Evolutionary conservation across 1,140 invertebrate species (phyloP).

Genomic region (Magallana gigas): DNA sequence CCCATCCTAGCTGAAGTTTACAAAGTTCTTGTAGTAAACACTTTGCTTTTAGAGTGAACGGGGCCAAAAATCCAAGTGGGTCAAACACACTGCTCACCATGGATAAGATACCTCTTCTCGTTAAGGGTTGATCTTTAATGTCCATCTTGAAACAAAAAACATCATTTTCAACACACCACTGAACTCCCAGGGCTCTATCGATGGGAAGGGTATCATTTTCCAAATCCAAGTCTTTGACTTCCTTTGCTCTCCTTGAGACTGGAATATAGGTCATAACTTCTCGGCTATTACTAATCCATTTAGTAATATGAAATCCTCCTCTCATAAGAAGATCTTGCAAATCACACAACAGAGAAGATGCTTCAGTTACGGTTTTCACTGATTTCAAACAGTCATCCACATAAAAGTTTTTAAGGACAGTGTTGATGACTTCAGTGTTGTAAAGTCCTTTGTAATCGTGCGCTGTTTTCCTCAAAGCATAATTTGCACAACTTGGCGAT

Average conservation of each 20-base stretch:
- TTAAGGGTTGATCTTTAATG: conserved; percentile 33
- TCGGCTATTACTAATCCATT: conserved; percentile 55
- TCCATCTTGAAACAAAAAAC: conserved; percentile 56
- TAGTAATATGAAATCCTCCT: conserved; percentile 56
- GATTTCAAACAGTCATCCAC: conserved; percentile 66
- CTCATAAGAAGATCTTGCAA: neutral
- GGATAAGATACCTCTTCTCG: conserved; percentile 54
- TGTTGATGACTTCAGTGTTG: conserved; percentile 47
- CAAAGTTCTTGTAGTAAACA: conserved; percentile 50
- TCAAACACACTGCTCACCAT: conserved; percentile 56
- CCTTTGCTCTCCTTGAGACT: conserved; percentile 35
- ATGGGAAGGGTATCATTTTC: conserved; percentile 52
- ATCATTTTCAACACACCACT: conserved; percentile 62
- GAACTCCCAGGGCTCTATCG: conserved; percentile 59
- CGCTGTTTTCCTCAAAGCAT: conserved; percentile 42
- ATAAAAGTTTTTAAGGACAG: conserved; percentile 62
- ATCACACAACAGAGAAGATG: conserved; percentile 40
- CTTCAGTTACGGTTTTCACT: conserved; percentile 39
- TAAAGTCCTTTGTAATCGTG: conserved; percentile 37
- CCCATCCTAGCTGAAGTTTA: conserved; percentile 49
- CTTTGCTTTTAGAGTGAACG: conserved; percentile 49
- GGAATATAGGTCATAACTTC: conserved; percentile 57
- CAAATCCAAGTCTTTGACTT: conserved; percentile 54
- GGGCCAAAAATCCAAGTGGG: conserved; percentile 55
- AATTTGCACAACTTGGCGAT: conserved; percentile 15